Conservation (phyloP, 2,888 invertebrate species). For the Erynnis tages region DNA sequence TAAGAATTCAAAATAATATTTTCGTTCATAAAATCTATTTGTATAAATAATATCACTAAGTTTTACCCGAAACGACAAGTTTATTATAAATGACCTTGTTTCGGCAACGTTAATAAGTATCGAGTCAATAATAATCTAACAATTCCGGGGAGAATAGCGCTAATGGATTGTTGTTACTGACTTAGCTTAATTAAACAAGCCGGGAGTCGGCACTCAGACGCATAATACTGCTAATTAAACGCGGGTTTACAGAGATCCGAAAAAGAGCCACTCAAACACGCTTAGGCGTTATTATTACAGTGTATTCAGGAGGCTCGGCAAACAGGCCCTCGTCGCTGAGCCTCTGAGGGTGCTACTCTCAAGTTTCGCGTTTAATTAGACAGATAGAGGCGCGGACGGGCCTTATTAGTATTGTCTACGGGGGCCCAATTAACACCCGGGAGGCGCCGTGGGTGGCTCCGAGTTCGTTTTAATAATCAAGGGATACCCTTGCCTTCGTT, state of each 20-base stretch:
- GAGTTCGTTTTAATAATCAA: constrained; percentile 79
- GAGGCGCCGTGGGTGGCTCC: constrained; percentile 72
- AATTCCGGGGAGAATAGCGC: constrained; percentile 45
- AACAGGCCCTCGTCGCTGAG: constrained; percentile 74
- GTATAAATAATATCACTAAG: too few species aligned
- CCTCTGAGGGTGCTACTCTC: constrained; percentile 78
- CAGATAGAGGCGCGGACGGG: constrained; percentile 80
- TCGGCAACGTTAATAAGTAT: constrained; percentile 45
- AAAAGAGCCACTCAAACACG: constrained; percentile 81
- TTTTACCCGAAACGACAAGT: too few species aligned
- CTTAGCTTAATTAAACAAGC: constrained; percentile 79
- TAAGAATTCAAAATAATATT: too few species aligned
- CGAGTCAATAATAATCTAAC: constrained; percentile 47
- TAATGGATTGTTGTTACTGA: constrained; percentile 76
- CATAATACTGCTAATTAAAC: constrained; percentile 80
- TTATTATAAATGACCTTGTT: constrained; percentile 23
- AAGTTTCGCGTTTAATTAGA: constrained; percentile 82
- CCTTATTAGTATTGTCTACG: constrained; percentile 82
- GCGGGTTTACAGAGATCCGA: constrained; percentile 79
- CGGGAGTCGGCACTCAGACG: constrained; percentile 76
- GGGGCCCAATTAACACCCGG: constrained; percentile 81
- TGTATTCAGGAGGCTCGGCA: constrained; percentile 77
- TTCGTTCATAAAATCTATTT: too few species aligned
- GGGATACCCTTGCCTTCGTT: constrained; percentile 77
- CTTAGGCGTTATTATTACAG: constrained; percentile 81